A percentile compares a stretch with the other conserved stretches of the same genome.
These are phyloP conservation scores for Epirrhoe tristata DNA, from an alignment of 2,888 invertebrate genomes.

Conservation along the genomic window DNA sequence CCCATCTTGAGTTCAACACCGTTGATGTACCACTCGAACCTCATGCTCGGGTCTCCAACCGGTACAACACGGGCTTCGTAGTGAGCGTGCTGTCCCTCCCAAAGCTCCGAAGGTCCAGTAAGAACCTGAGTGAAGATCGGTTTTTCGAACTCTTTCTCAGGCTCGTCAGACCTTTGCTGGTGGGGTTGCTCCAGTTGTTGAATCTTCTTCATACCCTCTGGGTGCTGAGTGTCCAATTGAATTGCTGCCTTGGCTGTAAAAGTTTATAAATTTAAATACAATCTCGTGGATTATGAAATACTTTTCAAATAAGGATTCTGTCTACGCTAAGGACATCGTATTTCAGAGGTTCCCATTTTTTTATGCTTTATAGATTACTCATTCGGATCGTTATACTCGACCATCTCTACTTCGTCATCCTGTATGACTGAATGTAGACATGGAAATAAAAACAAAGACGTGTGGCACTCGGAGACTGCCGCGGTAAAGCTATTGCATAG, in stretches of 20 bases:
- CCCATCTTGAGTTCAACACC: slow-evolving; percentile 97
- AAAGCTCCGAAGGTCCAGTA: slow-evolving; percentile 94
- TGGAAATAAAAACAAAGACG: too few species aligned
- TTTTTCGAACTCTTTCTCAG: slow-evolving; percentile 94
- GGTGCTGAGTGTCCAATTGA: slow-evolving; percentile 95
- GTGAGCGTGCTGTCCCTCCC: slow-evolving; percentile 96
- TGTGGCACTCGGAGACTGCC: too few species aligned
- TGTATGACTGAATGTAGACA: too few species aligned
- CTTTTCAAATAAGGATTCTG: too few species aligned
- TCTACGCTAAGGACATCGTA: too few species aligned
- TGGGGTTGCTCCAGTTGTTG: slow-evolving; percentile 93
- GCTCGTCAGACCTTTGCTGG: slow-evolving; percentile 89
- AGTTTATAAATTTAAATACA: neutral
- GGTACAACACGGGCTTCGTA: slow-evolving; percentile 97
- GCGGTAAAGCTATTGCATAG: too few species aligned
- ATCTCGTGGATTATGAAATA: neutral
- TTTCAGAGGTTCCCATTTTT: too few species aligned
- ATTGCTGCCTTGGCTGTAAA: slow-evolving; percentile 92
- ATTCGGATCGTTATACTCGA: too few species aligned
- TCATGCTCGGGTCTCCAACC: slow-evolving; percentile 96
- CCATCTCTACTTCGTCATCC: too few species aligned
- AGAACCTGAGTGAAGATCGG: slow-evolving; percentile 96
- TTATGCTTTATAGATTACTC: too few species aligned
- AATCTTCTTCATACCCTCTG: slow-evolving; percentile 96
- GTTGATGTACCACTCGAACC: slow-evolving; percentile 98